These are phyloP conservation scores for Lateolabrax maculatus DNA, from an alignment of 2,797 vertebrate species.

Conservation along the genomic window DNA sequence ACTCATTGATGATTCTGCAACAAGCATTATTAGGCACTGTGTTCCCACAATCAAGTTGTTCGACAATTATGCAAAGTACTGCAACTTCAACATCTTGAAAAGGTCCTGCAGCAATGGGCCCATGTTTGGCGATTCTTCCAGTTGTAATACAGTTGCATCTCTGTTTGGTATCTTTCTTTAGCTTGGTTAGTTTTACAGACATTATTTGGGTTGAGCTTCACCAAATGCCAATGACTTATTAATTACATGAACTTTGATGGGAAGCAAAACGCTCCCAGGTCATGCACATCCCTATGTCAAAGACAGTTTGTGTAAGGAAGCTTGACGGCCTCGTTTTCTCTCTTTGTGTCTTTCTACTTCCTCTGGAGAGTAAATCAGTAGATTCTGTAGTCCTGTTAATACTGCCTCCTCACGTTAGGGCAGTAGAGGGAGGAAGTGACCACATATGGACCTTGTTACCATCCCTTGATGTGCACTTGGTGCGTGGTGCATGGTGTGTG, in stretches of 20 bases:
- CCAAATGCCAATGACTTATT: conserved; percentile 9
- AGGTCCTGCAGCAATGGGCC: background rate
- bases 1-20: background rate
- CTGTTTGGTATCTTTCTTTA: background rate
- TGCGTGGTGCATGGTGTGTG: conserved; percentile 21
- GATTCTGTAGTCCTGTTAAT: conserved; percentile 65
- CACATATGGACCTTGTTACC: conserved; percentile 82
- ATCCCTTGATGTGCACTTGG: conserved; percentile 59
- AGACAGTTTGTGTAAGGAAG: conserved; percentile 40
- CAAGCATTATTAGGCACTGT: background rate
- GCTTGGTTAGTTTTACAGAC: background rate
- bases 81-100: background rate
- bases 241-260: conserved; percentile 6
- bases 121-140: background rate
- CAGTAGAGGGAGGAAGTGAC: conserved; percentile 74
- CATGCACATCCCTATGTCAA: conserved; percentile 17
- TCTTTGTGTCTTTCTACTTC: conserved; percentile 35
- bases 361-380: conserved; percentile 58
- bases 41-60: background rate
- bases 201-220: background rate
- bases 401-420: conserved; percentile 55
- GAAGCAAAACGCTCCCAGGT: conserved; percentile 9
- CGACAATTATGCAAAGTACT: background rate
- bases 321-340: conserved; percentile 35
- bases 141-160: background rate